A percentile compares a stretch with the other conserved stretches of the same genome.
Evolutionary conservation across 2,113 vertebrate genomes (phyloP).

Genomic region (Pseudopipra pipra): DNA sequence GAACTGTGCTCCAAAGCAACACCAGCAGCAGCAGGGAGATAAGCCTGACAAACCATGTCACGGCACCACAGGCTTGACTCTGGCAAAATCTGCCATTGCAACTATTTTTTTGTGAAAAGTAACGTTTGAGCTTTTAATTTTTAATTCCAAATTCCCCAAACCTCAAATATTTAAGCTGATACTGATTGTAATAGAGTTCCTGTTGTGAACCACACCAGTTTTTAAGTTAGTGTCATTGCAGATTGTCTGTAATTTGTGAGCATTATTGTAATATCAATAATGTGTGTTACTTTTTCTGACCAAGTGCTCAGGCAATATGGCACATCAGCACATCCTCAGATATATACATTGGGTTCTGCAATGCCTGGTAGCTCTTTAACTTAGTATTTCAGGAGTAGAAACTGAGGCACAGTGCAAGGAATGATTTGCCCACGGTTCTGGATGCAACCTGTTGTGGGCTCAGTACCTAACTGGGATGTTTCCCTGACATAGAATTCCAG

Average conservation of each 20-base stretch:
- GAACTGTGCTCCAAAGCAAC: background rate
- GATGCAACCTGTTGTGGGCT: background rate
- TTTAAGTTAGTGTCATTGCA: slow-evolving; percentile 34
- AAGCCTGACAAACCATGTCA: background rate
- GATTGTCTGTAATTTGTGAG: background rate
- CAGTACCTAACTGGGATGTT: background rate
- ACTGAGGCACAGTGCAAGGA: background rate
- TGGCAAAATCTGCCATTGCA: background rate
- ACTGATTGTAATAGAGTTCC: background rate
- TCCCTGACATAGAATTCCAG: background rate
- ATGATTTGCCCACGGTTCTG: background rate
- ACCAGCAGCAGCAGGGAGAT: background rate
- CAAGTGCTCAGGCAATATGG: background rate
- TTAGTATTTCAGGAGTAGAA: background rate
- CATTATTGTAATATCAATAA: slow-evolving; percentile 5
- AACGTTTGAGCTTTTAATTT: background rate
- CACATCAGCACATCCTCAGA: background rate
- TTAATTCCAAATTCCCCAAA: background rate
- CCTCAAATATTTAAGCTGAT: background rate
- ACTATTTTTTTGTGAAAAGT: background rate
- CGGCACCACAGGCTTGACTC: background rate
- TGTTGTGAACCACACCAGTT: background rate
- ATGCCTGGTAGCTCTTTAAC: background rate
- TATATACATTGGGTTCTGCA: background rate
- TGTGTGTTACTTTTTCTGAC: background rate